Percentiles rank a stretch among this genome's conserved stretches.
Conservation (phyloP, 2,797 vertebrate species). For the Lepidocolaptes lacrymiger region DNA sequence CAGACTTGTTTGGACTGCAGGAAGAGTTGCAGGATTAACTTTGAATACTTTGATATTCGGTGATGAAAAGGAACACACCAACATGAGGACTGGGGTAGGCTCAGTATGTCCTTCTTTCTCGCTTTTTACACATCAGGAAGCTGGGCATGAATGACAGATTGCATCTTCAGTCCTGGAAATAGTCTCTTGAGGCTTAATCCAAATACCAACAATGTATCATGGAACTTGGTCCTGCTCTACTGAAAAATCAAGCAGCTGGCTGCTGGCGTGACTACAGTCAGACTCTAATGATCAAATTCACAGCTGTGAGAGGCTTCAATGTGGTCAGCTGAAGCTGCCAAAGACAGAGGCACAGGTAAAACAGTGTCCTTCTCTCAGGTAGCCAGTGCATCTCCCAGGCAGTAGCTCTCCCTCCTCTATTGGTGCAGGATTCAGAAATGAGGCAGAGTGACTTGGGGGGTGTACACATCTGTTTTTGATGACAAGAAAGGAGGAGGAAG, state of each 20-base stretch:
- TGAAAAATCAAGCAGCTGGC: neutral
- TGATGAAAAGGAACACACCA: neutral
- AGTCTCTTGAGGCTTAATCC: constrained; percentile 7
- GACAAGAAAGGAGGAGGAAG: neutral
- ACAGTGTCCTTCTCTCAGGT: neutral
- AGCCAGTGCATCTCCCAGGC: neutral
- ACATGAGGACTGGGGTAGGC: neutral
- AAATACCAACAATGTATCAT: neutral
- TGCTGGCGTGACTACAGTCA: neutral
- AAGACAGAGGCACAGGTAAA: neutral
- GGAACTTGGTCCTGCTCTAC: neutral
- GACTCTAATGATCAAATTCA: neutral
- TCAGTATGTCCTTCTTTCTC: neutral
- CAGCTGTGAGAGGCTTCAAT: neutral
- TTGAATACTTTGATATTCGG: neutral
- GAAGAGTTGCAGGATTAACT: constrained; percentile 52
- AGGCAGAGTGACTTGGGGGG: neutral
- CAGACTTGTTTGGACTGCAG: constrained; percentile 30
- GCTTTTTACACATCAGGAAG: neutral
- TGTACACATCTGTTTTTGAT: neutral
- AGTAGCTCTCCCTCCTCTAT: neutral
- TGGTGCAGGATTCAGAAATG: neutral
- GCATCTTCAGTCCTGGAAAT: neutral
- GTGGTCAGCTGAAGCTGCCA: neutral
- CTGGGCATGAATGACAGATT: neutral